These are phyloP conservation scores for Pseudoips prasinana DNA, from an alignment of 2,888 invertebrate species.

Conservation along the genomic window DNA sequence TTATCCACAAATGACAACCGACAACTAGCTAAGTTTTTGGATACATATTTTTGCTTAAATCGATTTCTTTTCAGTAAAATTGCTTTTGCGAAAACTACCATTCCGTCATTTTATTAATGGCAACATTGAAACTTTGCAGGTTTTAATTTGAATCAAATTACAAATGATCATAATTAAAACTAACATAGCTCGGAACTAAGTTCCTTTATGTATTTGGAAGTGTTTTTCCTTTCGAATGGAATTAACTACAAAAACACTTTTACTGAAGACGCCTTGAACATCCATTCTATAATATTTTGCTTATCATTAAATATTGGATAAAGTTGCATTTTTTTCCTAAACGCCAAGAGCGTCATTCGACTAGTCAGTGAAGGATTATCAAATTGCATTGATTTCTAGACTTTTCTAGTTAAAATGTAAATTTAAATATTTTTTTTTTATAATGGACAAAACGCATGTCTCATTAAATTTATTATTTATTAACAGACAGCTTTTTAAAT, in stretches of 20 bases:
- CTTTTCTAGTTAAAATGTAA: too few species aligned
- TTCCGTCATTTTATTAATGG: conserved; percentile 30
- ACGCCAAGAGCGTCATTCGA: conserved; percentile 32
- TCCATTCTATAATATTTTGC: conserved; percentile 63
- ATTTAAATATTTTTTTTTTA: too few species aligned
- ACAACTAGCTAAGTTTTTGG: conserved; percentile 70
- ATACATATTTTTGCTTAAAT: conserved; percentile 73
- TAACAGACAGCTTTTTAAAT: too few species aligned
- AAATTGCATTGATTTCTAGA: conserved; percentile 10
- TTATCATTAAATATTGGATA: conserved; percentile 65
- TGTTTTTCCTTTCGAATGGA: too few species aligned
- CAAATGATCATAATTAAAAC: too few species aligned
- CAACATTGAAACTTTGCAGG: conserved; percentile 37
- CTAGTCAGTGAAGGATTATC: conserved; percentile 23
- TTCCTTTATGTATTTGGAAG: too few species aligned
- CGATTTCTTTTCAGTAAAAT: conserved; percentile 35
- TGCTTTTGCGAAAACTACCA: conserved; percentile 35
- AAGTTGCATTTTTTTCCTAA: conserved; percentile 49
- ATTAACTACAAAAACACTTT: conserved; percentile 6
- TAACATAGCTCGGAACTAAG: too few species aligned
- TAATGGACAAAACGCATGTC: too few species aligned
- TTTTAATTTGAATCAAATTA: too few species aligned
- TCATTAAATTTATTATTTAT: too few species aligned
- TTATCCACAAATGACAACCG: conserved; percentile 59
- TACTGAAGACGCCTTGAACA: conserved; percentile 44